Evolutionary conservation across 2,797 vertebrate species (phyloP), one percentile per base, ranked within the genome.

Genomic region (Sebastes kiyomatsui): DNA sequence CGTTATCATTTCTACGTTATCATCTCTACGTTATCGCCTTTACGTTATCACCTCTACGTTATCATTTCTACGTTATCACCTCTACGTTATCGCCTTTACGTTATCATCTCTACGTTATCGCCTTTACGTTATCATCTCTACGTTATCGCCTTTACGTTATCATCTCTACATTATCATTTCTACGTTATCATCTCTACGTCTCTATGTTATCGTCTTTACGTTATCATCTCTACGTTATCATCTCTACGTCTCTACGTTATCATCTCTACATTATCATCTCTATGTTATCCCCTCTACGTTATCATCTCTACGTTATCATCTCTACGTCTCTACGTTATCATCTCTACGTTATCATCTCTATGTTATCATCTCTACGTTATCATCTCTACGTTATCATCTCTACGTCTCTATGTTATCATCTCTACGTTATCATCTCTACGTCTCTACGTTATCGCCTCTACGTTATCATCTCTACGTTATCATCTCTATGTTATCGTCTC

Each of bases 141-240:
- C 3, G 18, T 46, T 46, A 46, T 16, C 42, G 4, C 4, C 2
- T 49, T 1, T 49, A 20, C 7, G 46, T 49, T 52, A 52, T 52
- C 7, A 0, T 0, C 0, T 20, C 18, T 10, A n/a, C 2, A 18
- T 49, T 52, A 52, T 52, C 7, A 0, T 0, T 0, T 20, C 18
- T 10, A n/a, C 2, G 49, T 52, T 52, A 52, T 49, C 6, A 0
- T 0, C 0, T 32, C 0, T 32, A 32, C 3, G 32, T 0, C 0
- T 32, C 0, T 32, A 32, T 1, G 32, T 30, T 30, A 30, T 30
- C 7, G 0, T 0, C 7, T 30, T 3, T 49, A 20, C 1, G 7
- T 52, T 52, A 52, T 52, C 49, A 0, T 1, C 1, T 52, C 1
- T 10, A 20, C 7, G 18, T 52, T 49, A 49, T 49, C 6, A 0